Conservation (phyloP, 2,113 vertebrate species). For the Syngnathus scovelli region DNA sequence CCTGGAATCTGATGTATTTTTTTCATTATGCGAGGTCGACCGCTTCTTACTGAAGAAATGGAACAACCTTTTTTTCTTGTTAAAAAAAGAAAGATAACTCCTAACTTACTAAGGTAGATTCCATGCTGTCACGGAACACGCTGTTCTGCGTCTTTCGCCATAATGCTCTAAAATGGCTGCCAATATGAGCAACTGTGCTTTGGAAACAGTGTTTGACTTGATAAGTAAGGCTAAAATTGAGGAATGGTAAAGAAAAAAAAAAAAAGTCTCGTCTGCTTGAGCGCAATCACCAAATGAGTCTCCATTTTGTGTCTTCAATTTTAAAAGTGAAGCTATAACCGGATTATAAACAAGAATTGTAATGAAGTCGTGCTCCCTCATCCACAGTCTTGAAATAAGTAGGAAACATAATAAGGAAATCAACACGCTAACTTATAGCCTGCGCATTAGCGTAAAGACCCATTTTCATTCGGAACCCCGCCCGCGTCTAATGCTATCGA, state of each 20-base stretch:
- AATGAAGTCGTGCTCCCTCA: constrained; percentile 32
- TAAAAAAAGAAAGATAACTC: too few relatives aligned
- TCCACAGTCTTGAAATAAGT: constrained; percentile 6
- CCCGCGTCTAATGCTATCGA: constrained; percentile 17
- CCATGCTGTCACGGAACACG: too few relatives aligned
- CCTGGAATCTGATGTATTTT: too few relatives aligned
- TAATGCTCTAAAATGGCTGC: too few relatives aligned
- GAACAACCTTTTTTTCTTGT: too few relatives aligned
- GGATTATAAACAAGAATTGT: constrained; percentile 42
- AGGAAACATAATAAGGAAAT: neutral
- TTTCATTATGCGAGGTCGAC: too few relatives aligned
- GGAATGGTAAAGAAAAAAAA: neutral
- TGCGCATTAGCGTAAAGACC: neutral
- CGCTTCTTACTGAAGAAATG: too few relatives aligned
- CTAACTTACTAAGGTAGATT: too few relatives aligned
- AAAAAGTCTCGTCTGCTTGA: neutral
- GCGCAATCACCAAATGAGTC: constrained; percentile 29
- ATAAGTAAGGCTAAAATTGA: neutral
- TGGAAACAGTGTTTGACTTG: neutral
- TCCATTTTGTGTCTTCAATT: constrained; percentile 25
- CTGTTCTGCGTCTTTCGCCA: neutral
- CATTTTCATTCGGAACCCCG: constrained; percentile 16
- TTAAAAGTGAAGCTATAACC: constrained; percentile 35
- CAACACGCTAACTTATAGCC: constrained; percentile 2
- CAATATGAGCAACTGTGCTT: too few relatives aligned